phyloP scores from a whole-genome alignment of 53 echinoderm and acorn worm species.

The Arbacia lixula region DNA sequence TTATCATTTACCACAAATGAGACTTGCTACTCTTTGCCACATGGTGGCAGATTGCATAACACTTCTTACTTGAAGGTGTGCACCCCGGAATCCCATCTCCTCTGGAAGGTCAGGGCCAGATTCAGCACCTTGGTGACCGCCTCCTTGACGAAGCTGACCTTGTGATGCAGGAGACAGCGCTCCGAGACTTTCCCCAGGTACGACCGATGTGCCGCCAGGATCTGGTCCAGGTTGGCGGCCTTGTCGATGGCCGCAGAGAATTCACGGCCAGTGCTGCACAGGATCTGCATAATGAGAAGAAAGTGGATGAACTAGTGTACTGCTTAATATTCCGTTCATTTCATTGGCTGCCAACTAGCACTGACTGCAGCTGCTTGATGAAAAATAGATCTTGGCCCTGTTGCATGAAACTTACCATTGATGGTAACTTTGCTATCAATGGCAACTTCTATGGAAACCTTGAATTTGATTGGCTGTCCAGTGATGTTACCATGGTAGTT shows the following conservation, averaged over 20 bases:
- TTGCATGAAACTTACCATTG: no score
- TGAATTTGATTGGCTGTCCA: no score
- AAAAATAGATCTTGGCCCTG: no score
- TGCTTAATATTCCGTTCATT: not conserved
- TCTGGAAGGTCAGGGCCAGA: constrained; percentile 83
- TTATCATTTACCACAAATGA: no score
- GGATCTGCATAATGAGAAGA: constrained; percentile 69
- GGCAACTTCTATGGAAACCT: no score
- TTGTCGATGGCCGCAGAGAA: constrained; percentile 71
- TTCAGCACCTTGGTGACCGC: constrained; percentile 93
- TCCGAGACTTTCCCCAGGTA: constrained; percentile 85
- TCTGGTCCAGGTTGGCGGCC: constrained; percentile 73
- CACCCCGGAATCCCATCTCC: constrained; percentile 86
- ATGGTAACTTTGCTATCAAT: no score
- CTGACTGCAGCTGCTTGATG: no score
- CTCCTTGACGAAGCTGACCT: constrained; percentile 86
- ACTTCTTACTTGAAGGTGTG: constrained; percentile 76
- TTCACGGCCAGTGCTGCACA: constrained; percentile 95
- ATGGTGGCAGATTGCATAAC: no score
- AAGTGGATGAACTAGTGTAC: no score
- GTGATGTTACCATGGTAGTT: no score
- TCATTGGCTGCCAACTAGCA: not conserved
- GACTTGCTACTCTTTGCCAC: no score
- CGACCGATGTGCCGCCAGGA: constrained; percentile 68
- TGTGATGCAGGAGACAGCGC: constrained; percentile 87